phyloP scores from a whole-genome alignment of 2,888 invertebrate genomes.

The Drosophila tripunctata region DNA sequence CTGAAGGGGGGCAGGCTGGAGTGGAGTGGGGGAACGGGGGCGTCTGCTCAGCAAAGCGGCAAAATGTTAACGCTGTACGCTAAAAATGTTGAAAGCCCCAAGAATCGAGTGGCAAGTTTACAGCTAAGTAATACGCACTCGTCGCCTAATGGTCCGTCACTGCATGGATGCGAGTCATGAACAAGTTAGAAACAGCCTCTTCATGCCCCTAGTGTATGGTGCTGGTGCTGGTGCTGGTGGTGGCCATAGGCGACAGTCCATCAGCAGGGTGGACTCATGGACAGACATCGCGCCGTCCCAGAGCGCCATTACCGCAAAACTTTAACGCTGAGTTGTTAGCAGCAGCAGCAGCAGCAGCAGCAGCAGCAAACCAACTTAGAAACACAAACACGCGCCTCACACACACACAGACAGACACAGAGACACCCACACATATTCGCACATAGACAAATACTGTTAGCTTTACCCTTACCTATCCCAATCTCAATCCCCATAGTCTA shows the following conservation, averaged over 20 bases:
- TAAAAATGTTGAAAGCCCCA: constrained; percentile 23
- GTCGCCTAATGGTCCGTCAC: constrained; percentile 67
- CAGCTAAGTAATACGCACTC: constrained; percentile 76
- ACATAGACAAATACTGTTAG: constrained; percentile 40
- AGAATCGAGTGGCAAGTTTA: constrained; percentile 63
- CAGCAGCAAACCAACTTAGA: constrained; percentile 67
- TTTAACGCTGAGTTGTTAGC: constrained; percentile 74
- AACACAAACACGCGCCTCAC: constrained; percentile 73
- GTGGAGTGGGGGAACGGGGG: fast-evolving
- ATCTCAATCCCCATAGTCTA: constrained; percentile 20
- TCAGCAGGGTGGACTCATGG: constrained; percentile 48
- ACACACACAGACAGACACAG: constrained; percentile 6
- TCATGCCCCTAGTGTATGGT: too few species aligned
- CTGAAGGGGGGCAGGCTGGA: not conserved
- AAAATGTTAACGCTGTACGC: constrained; percentile 19
- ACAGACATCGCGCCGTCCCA: constrained; percentile 56
- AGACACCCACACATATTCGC: constrained; percentile 16
- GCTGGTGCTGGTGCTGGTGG: too few species aligned
- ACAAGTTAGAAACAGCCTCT: not conserved
- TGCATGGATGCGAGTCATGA: constrained; percentile 39
- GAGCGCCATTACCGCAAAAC: constrained; percentile 78
- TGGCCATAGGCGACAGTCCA: constrained; percentile 60
- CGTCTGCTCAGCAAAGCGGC: constrained; percentile 4
- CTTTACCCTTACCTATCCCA: constrained; percentile 31
- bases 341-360: constrained; percentile 25